These are phyloP conservation scores for Cantharis rufa DNA, from an alignment of 2,888 invertebrate genomes.

Conservation along the genomic window DNA sequence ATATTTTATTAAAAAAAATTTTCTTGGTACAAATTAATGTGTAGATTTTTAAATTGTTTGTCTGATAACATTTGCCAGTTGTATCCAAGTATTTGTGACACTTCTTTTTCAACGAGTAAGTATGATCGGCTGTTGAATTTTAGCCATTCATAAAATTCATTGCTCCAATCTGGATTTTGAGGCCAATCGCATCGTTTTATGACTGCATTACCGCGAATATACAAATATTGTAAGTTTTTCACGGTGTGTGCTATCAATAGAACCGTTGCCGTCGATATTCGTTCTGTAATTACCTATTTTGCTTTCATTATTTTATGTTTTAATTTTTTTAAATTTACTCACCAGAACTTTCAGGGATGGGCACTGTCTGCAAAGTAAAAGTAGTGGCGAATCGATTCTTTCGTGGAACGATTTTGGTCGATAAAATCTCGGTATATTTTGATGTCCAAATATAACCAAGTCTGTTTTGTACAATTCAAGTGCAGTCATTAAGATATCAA, in stretches of 20 bases:
- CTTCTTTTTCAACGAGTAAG: slow-evolving; percentile 67
- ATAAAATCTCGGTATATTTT: slow-evolving; percentile 68
- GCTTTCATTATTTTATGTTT: neutral
- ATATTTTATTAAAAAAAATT: slow-evolving; percentile 10
- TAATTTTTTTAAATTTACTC: slow-evolving; percentile 39
- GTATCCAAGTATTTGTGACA: slow-evolving; percentile 69
- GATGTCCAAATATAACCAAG: slow-evolving; percentile 69
- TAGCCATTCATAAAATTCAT: slow-evolving; percentile 70
- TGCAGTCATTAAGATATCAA: slow-evolving; percentile 60
- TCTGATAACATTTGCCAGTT: slow-evolving; percentile 71
- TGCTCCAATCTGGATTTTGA: slow-evolving; percentile 66
- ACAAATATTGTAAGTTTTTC: slow-evolving; percentile 64
- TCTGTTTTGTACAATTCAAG: slow-evolving; percentile 67
- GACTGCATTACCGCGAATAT: slow-evolving; percentile 73
- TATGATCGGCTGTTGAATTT: slow-evolving; percentile 66
- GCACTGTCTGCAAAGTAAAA: slow-evolving; percentile 70
- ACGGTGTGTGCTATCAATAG: slow-evolving; percentile 70
- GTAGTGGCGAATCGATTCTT: slow-evolving; percentile 69
- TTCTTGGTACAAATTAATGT: slow-evolving; percentile 47
- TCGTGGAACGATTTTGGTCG: slow-evolving; percentile 70
- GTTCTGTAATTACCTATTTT: slow-evolving; percentile 69
- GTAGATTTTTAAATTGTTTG: slow-evolving; percentile 63
- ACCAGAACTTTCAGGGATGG: slow-evolving; percentile 71
- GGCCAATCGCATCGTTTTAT: slow-evolving; percentile 74
- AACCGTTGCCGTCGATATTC: slow-evolving; percentile 77